Evolutionary conservation across 30 jellyfish, hydroid and myxozoan species (phyloP), one percentile per base, ranked within the genome.

Genomic region (Hydractinia symbiolongicarpus): DNA sequence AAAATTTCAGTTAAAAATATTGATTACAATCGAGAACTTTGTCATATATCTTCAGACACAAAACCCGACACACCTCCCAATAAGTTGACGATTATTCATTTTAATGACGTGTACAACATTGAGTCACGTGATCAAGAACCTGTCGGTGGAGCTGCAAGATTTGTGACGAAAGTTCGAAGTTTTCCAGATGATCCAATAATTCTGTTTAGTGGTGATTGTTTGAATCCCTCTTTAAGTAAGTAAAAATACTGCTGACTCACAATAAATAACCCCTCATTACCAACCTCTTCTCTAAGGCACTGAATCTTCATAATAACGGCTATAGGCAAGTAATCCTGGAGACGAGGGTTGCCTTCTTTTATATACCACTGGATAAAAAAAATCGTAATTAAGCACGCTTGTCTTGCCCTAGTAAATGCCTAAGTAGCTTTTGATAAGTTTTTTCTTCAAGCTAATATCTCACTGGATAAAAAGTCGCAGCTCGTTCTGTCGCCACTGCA

Each of bases 111-210:
- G 17, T 88, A 88, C 66, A 88, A 83, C 79, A 88, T 88, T n/a
- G 96, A 88, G 54, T 74, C 96, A 72, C 89, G 87, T 49, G 96
- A 88, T 50, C 55, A 61, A 13, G 96, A 88, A 61, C 96, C 96
- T 60, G 93, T 83, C 58, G 96, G 96, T 17, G 96, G 96, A 15
- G 96, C 96, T 8, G 89, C 96, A 19, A 73, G 96, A 64, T 88
- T 88, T 75, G 90, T 88, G 54, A 88, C 96, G 0, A 88, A 82
- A 82, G 93, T 88, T 54, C 81, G 73, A 17, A 88, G 88, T 79
- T 67, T 40, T 71, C 66, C 79, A 19, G 68, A 78, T 49, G 93
- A 88, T 61, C 96, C 96, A 15, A 64, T 88, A 61, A 73, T 88
- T 50, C 72, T 88, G 67, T 88, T 88, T 79, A 82, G 93, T 61